phyloP scores from a whole-genome alignment of 2,888 invertebrate species.

The Mellilla xanthometata region DNA sequence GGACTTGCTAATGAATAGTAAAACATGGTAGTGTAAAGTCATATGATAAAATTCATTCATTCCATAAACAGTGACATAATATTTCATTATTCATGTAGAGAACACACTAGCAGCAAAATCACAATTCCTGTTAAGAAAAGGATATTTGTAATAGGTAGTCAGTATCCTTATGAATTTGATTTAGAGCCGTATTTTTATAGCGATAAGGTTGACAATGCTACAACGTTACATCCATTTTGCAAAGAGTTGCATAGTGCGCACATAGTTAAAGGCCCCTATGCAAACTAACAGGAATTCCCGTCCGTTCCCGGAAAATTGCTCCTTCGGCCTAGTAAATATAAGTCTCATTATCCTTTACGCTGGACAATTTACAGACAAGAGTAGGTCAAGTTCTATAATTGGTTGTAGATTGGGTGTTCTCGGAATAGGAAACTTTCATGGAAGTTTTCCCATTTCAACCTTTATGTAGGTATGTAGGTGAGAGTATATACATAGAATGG shows the following conservation, averaged over 20 bases:
- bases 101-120: too few relatives aligned
- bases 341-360: slow-evolving; percentile 2
- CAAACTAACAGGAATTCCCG: slow-evolving; percentile 21
- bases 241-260: too few relatives aligned
- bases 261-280: background rate
- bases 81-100: too few relatives aligned
- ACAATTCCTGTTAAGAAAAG: too few relatives aligned
- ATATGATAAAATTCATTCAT: too few relatives aligned
- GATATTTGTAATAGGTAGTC: too few relatives aligned
- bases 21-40: too few relatives aligned
- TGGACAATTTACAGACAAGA: slow-evolving; percentile 1
- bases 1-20: too few relatives aligned
- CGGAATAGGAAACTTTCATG: slow-evolving; percentile 3
- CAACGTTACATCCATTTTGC: background rate
- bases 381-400: slow-evolving; percentile 12
- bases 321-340: slow-evolving; percentile 21
- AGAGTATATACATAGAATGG: too few relatives aligned
- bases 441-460: slow-evolving; percentile 8
- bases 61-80: too few relatives aligned
- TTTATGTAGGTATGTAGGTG: background rate
- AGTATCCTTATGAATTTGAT: too few relatives aligned
- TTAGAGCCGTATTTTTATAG: background rate
- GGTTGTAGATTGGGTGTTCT: background rate
- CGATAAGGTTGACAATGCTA: background rate
- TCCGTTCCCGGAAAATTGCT: slow-evolving; percentile 25